A percentile compares a stretch with the other conserved stretches of the same genome.
Evolutionary conservation across 2,888 invertebrate genomes (phyloP).

Genomic region (Rotaria sp.): DNA sequence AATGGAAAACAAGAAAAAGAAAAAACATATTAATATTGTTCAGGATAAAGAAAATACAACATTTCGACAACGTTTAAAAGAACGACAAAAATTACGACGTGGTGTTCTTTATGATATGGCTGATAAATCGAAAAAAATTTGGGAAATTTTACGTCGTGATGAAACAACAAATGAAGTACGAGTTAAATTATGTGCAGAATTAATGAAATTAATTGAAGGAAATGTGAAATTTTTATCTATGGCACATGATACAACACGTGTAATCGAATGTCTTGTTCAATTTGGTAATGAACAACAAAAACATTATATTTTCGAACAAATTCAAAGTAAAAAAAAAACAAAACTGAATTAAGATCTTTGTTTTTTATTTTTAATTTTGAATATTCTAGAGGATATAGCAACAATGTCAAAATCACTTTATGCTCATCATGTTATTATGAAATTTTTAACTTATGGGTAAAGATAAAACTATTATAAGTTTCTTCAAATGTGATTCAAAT

Average conservation of each 20-base stretch:
- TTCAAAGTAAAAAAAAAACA: slow-evolving; percentile 58
- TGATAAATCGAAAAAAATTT: slow-evolving; percentile 21
- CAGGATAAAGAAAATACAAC: slow-evolving; percentile 27
- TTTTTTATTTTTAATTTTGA: neutral
- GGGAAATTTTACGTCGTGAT: slow-evolving; percentile 4
- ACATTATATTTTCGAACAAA: slow-evolving; percentile 66
- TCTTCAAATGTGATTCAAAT: too few relatives aligned
- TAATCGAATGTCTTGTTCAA: slow-evolving; percentile 78
- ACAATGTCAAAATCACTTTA: slow-evolving; percentile 23
- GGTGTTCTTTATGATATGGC: slow-evolving; percentile 18
- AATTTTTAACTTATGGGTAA: slow-evolving; percentile 24
- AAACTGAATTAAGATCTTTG: too few relatives aligned
- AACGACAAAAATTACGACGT: slow-evolving; percentile 27
- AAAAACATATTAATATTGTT: slow-evolving; percentile 25
- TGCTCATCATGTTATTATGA: slow-evolving; percentile 14
- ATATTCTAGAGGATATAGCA: neutral
- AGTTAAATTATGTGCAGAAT: slow-evolving; percentile 13
- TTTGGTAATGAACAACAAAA: slow-evolving; percentile 64
- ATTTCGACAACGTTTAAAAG: slow-evolving; percentile 26
- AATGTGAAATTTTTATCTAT: slow-evolving; percentile 60
- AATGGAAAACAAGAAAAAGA: slow-evolving; percentile 2
- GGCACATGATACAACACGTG: slow-evolving; percentile 75
- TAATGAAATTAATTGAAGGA: slow-evolving; percentile 29
- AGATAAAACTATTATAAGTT: neutral
- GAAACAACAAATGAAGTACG: neutral